phyloP scores from a whole-genome alignment of 2,888 invertebrate species.

The Saturnia pavonia region DNA sequence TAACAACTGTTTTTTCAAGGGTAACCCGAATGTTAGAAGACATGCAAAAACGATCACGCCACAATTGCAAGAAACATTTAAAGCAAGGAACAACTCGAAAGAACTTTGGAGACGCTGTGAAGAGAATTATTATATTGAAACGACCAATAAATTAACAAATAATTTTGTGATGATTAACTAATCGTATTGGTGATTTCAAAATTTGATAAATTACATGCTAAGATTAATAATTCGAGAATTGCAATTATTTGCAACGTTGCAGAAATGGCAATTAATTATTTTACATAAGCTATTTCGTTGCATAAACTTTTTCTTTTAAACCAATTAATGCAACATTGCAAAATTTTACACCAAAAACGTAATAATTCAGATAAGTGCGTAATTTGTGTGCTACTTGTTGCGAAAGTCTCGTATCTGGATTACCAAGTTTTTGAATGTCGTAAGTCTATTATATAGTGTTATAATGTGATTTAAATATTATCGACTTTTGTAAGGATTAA shows the following conservation, averaged over 20 bases:
- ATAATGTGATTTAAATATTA: conserved; percentile 15
- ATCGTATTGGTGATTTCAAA: conserved; percentile 16
- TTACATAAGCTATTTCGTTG: neutral
- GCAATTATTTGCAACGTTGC: conserved; percentile 18
- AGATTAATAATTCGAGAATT: conserved; percentile 6
- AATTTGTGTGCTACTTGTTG: conserved; percentile 5
- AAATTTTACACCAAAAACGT: conserved; percentile 22
- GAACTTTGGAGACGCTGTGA: conserved; percentile 48
- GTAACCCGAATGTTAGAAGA: conserved; percentile 70
- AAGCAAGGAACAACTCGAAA: conserved; percentile 59
- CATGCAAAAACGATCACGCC: conserved; percentile 69
- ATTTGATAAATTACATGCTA: conserved; percentile 19
- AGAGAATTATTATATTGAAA: conserved; percentile 46
- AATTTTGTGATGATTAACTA: neutral
- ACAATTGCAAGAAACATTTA: conserved; percentile 59
- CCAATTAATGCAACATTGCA: conserved; percentile 20
- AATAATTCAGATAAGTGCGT: conserved; percentile 17
- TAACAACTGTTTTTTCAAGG: conserved; percentile 50
- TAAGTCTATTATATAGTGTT: conserved; percentile 25
- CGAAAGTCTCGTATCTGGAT: conserved; percentile 33
- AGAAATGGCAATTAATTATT: conserved; percentile 15
- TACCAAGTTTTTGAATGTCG: conserved; percentile 38
- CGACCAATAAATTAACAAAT: conserved; percentile 37
- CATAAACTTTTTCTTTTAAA: neutral
- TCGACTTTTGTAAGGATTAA: neutral